Evolutionary conservation across 2,113 vertebrate species (phyloP), one percentile per base, ranked within the genome.

Genomic region (Polypterus senegalus): DNA sequence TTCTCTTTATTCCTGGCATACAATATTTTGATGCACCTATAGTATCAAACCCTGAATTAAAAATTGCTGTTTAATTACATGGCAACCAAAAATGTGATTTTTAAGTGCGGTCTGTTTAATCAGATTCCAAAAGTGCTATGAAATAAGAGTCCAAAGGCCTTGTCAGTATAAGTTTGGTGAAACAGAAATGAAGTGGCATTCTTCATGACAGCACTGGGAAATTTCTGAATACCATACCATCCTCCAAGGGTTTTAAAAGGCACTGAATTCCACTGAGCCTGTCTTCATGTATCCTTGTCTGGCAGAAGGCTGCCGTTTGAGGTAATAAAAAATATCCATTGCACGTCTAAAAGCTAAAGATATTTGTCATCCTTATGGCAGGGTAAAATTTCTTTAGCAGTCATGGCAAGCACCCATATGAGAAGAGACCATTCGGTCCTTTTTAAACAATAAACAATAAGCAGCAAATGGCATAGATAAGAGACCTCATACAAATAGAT

Each of bases 381-480:
- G 76, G 65, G 63, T 79, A 73, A 67, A 61, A 61, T 61, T 69
- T 77, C 70, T 74, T 77, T 58, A 77, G 76, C 79, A 67, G 70
- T 75, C 69, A 77, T 77, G 79, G 69, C 75, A 76, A 75, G 74
- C 66, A 83, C 77, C 82, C 79, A 62, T 63, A 63, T 69, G 53
- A 9, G 64, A 70, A 69, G 70, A 79, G 73, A 71, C 63, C 67
- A 68, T 48, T 68, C 61, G 70, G 74, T 65, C 67, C 72, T 69
- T 67, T 55, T 27, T 27, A 27, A 27, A 27, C 27, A 27, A 27
- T 27, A 27, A 75, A 84, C 74, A 73, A 84, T 75, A 83, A 90
- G 84, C 84, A 87, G 84, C 86, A 84, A 80, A 77, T 79, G 78
- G 78, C 74, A 76, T 79, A 71, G 74, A 74, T 77, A 68, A 69